Evolutionary conservation across 2,797 vertebrate genomes (phyloP).

Genomic region (Oceanodroma leucorhoa): DNA sequence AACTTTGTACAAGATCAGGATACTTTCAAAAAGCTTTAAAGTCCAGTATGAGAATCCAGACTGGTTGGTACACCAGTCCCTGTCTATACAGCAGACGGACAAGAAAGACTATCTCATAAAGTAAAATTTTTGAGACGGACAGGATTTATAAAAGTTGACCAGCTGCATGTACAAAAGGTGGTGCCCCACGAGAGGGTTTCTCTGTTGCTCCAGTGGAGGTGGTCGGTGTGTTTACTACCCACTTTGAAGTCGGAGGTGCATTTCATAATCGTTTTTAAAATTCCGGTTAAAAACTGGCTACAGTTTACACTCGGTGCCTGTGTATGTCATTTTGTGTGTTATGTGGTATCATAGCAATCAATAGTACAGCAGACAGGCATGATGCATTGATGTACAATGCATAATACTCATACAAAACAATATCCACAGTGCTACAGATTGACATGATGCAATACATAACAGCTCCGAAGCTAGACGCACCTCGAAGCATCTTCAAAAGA

Average conservation of each 20-base stretch:
- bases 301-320: not conserved
- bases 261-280: not conserved
- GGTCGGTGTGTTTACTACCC: not conserved
- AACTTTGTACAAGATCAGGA: not conserved
- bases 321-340: not conserved
- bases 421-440: slow-evolving; percentile 34
- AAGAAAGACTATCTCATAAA: not conserved
- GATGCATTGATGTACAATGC: slow-evolving; percentile 7
- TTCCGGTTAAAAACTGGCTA: not conserved
- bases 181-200: not conserved
- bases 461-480: not conserved
- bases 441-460: not conserved
- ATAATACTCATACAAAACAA: not conserved
- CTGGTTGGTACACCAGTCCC: not conserved
- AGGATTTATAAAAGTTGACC: not conserved
- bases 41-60: not conserved
- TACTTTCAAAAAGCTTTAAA: not conserved
- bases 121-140: not conserved
- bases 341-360: slow-evolving; percentile 3
- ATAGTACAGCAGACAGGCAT: slow-evolving; percentile 3
- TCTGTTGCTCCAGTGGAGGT: not conserved
- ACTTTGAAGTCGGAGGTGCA: not conserved
- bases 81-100: not conserved
- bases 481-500: slow-evolving; percentile 3
- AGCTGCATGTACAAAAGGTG: not conserved